These are phyloP conservation scores for Equus przewalskii DNA, from an alignment of 2,113 vertebrate genomes.

Conservation along the genomic window DNA sequence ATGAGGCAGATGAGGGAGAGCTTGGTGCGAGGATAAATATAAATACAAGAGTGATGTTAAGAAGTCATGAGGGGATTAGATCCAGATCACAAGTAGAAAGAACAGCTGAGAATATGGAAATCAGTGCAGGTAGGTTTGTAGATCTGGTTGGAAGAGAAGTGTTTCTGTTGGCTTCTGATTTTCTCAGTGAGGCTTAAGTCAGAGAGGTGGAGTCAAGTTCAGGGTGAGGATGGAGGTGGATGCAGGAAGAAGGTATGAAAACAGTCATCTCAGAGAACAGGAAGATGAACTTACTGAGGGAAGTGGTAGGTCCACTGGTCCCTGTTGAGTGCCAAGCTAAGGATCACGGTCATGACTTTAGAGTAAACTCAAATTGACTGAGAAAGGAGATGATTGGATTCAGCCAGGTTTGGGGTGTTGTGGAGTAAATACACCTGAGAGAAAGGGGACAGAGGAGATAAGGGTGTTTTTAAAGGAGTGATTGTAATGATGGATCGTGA, in stretches of 20 bases:
- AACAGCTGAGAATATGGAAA: background rate
- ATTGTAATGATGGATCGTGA: background rate
- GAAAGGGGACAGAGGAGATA: background rate
- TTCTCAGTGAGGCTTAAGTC: background rate
- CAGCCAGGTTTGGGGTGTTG: background rate
- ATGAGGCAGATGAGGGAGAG: background rate
- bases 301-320: background rate
- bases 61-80: background rate
- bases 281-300: background rate
- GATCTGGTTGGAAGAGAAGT: background rate
- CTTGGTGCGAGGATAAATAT: background rate
- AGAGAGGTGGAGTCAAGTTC: background rate
- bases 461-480: background rate
- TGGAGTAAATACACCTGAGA: background rate
- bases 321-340: background rate
- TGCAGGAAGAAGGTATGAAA: background rate
- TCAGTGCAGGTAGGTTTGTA: background rate
- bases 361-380: background rate
- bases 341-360: background rate
- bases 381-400: background rate
- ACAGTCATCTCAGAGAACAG: background rate
- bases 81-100: background rate
- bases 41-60: background rate
- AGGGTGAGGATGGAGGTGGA: background rate
- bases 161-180: constrained; percentile 17